Evolutionary conservation across 2,888 invertebrate genomes (phyloP), one percentile per base, ranked within the genome.

Genomic region (Scaptodrosophila latifasciaeformis): DNA sequence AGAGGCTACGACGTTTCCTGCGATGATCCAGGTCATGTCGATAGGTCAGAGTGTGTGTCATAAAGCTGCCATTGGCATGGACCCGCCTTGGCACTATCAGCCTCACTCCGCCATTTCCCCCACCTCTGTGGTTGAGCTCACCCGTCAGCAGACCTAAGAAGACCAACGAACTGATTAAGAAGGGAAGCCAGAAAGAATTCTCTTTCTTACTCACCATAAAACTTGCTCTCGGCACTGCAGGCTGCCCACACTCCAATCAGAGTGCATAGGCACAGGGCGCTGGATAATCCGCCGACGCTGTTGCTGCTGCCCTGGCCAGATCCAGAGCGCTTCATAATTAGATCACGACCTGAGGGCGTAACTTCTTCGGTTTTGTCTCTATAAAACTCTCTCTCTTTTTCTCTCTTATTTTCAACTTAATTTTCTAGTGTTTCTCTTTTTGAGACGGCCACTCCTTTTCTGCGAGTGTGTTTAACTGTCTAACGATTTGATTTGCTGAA

Each of bases 51-150:
- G 76, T 79, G 62, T 84, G 81, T 31, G 84, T 82, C 62, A 87
- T 59, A 59, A 85, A 84, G 46, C 75, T 72, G 17, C 87, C 87
- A 53, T 81, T 59, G 48, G 65, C 51, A 55, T 83, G 80, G 5
- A 87, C 86, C 57, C 84, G 85, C 19, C 76, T 75, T 15, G 87
- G 87, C 66, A 85, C 76, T 15, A 85, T 72, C 59, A 87, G 64
- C 83, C 66, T 13, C 83, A 85, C 59, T 82, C 66, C 66, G 9
- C 66, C 24, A 5, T 24, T 24, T 3, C 24, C 24, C 49, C 54
- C 18, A 44, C 19, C 49, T 3, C 17, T 17, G 37, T 37, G 70
- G 40, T 61, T 58, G 54, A 87, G 69, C 62, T 84, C 80, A 46
- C 83, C 79, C 48, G 86, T 82, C 67, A 84, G 85, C 49, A 83